phyloP scores from a whole-genome alignment of 2,113 vertebrate species.

The Megaceryle torquata region DNA sequence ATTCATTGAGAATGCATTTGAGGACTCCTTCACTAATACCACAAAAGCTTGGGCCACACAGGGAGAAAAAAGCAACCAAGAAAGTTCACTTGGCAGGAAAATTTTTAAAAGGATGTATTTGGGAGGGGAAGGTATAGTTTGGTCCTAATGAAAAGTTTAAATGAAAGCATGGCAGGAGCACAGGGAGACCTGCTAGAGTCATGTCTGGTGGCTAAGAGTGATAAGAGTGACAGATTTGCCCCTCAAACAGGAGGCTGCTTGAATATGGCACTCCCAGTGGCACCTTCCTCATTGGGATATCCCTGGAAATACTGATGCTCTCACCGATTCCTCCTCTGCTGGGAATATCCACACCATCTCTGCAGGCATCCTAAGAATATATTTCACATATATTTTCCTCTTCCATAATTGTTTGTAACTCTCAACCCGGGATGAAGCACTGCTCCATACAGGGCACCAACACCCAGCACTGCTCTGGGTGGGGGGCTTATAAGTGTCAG shows the following conservation, averaged over 20 bases:
- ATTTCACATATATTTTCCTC: neutral
- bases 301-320: neutral
- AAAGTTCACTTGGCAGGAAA: neutral
- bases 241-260: neutral
- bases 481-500: neutral
- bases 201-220: neutral
- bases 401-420: rapidly evolving
- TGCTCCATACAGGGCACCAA: neutral
- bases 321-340: neutral
- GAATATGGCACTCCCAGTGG: neutral
- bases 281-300: neutral
- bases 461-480: neutral
- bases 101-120: neutral
- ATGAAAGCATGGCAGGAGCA: neutral
- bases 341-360: neutral
- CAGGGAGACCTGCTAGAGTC: neutral
- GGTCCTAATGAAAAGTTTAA: neutral
- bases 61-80: neutral
- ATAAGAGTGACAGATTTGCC: neutral
- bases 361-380: neutral
- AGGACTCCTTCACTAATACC: neutral
- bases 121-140: neutral
- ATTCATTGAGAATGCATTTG: neutral
- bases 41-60: neutral
- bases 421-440: neutral